Conservation (phyloP, 2,113 vertebrate species). For the Raphicerus campestris region DNA sequence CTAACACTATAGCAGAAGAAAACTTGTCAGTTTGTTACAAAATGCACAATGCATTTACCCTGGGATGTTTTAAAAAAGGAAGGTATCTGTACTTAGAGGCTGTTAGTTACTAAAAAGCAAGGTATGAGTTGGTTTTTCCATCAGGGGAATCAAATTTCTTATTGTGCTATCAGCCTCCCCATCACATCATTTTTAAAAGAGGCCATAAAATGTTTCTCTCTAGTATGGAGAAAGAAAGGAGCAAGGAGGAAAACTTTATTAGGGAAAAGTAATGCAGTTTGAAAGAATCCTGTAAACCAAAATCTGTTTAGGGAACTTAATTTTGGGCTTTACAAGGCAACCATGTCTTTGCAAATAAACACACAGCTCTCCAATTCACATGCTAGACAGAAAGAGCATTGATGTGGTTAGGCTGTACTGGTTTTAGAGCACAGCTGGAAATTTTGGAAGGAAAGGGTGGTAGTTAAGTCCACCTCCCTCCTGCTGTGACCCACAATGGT, state of each 20-base stretch:
- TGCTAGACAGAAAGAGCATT: neutral
- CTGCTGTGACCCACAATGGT: neutral
- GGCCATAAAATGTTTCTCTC: constrained; percentile 78
- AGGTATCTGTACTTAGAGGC: constrained; percentile 23
- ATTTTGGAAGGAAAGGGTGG: neutral
- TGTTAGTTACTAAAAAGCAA: constrained; percentile 48
- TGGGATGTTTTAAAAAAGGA: constrained; percentile 18
- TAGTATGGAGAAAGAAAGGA: constrained; percentile 17
- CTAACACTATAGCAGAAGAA: constrained; percentile 71
- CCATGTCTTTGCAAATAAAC: constrained; percentile 64
- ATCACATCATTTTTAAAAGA: constrained; percentile 76
- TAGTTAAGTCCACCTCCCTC: neutral
- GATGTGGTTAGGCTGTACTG: neutral
- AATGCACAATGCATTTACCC: constrained; percentile 69
- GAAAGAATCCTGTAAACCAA: constrained; percentile 72
- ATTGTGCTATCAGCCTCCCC: constrained; percentile 73
- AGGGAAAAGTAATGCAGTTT: constrained; percentile 74
- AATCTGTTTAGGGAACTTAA: constrained; percentile 75
- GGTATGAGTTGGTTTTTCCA: constrained; percentile 68
- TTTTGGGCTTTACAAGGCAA: constrained; percentile 50
- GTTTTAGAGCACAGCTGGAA: neutral
- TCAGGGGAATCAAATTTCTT: constrained; percentile 80
- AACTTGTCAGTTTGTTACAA: constrained; percentile 75
- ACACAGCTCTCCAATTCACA: neutral
- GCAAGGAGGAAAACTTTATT: constrained; percentile 78